Base-by-base conservation (phyloP, 1,140 invertebrate species). In the Zaprionus camerounensis region DNA sequence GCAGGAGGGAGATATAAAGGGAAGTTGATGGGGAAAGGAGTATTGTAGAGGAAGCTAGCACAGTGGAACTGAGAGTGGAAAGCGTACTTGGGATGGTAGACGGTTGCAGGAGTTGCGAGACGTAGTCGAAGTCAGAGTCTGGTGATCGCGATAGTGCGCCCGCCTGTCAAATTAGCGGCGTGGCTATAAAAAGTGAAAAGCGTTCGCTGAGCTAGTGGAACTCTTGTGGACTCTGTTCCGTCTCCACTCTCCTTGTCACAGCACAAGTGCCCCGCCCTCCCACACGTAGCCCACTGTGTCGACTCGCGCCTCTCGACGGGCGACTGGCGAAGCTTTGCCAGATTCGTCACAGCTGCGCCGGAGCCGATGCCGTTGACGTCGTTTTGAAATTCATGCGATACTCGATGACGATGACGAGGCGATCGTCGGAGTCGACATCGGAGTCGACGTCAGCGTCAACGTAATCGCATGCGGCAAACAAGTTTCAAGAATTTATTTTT, bases 401-500 rank as follows among this genome's bases (percentile, higher is more conserved):
- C 73, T 76, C 69, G 68, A 76, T 61, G 74, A 71, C 68, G 73
- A 76, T 71, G 69, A 71, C 68, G 73, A 69, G 67, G 72, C 68
- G 72, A 71, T 71, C 59, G 80, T 66, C 70, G 59, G 59, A 68
- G 81, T 38, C 63, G 20, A 22, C 38, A 55, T 51, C 13, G 44
- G 58, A 58, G 53, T 51, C 66, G 55, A 28, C 57, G 74, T 73
- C 70, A 67, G 67, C 66, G 68, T 38, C 58, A 79, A 81, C 81
- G 84, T 88, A 88, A 88, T 88, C 85, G 85, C 85, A 88, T 88
- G 85, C 84, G 78, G 84, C 78, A 88, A 88, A 88, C 85, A 76
- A 88, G 85, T 88, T 88, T 90, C 61, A 81, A 88, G 85, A 88
- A 88, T 87, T 83, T 87, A 83, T 87, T 80, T 88, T 85, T 88